Base-by-base conservation (phyloP, 2,113 vertebrate genomes). In the Eptatretus burgeri region DNA sequence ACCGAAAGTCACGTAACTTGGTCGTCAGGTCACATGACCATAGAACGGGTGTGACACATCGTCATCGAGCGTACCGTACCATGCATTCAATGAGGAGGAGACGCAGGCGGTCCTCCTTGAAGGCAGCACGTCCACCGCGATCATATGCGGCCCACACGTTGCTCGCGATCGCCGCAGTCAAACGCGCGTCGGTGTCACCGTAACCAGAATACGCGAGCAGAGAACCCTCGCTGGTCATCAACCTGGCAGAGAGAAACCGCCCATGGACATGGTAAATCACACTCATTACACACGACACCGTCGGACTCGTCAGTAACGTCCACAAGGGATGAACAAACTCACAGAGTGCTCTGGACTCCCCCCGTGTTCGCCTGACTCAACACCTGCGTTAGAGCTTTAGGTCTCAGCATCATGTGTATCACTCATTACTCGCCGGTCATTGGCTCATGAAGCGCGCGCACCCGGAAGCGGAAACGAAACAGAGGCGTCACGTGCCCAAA, bases 71-170 rank as follows among this genome's bases (percentile, higher is more conserved):
- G n/a, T n/a, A n/a, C n/a, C n/a, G n/a, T n/a, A n/a, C 91, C 91
- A 95, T 93, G 67, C 91, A 95, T 68, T 94, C 89, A 87, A 98
- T 98, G 11, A 95, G 80, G 67, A 98, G 95, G 70, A 94, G 93
- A 56, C 82, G 83, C 13, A 98, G 81, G 69, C 84, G 85, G 80
- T 98, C 89, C 69, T 98, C 91, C 1, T 98, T 98, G 69, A 95
- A 95, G 0, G 87, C 89, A 64, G 88, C 85, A 70, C 93, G 87
- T 50, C 91, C 87, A 0, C 95, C 94, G 71, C 89, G 85, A 76
- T 95, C 91, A 1, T 98, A 95, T 63, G 89, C 87, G 1, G 85
- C 83, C 91, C 89, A 95, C 74, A 98, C 94, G 76, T 95, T 98
- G 76, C 87, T 95, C 65, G 91, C 91, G 1, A 98, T 95, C 66